Base-by-base conservation (phyloP, 2,797 vertebrate genomes). In the Sebastes itinus region DNA sequence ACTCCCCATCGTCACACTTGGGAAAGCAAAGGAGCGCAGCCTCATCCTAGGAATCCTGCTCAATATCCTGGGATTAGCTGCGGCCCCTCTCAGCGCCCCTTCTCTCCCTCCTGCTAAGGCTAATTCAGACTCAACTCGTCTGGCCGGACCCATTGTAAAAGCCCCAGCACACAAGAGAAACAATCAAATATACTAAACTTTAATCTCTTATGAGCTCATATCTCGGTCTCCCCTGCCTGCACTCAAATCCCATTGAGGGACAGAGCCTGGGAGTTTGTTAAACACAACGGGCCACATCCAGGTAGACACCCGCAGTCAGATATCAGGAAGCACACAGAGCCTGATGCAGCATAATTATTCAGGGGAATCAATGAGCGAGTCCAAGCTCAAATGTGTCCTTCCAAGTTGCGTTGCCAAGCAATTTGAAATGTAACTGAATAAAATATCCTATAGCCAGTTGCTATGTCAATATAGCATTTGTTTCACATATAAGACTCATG, bases 11-110 rank as follows among this genome's bases (percentile, higher is more conserved):
- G 95, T 96, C 96, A 96, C 95, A 96, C 94, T 95, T 93, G 93
- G 90, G 88, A 94, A 95, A 96, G 94, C 96, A 96, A 96, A 95
- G 94, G 92, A 95, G 93, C 91, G 88, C 92, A 91, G 92, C 89
- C 87, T 89, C 94, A 92, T 95, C 93, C 92, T 87, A 95, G 93
- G 95, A 96, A 96, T 95, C 95, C 95, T 85, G 90, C 94, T 95
- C 95, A 96, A 96, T 96, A 96, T 96, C 93, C 92, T 91, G 92
- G 94, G 95, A 96, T 96, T 96, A 96, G 88, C 92, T 82, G 90
- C 72, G 81, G 93, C 90, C 91, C 92, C 91, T 93, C 92, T 91
- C 87, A 75, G 89, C 58, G 60, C 87, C 89, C 86, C 89, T 83
- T 89, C 92, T 84, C 88, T 94, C 88, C 92, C 93, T 91, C 91